Conservation (phyloP, 2,888 invertebrate species). For the Thysanoteuthis rhombus region DNA sequence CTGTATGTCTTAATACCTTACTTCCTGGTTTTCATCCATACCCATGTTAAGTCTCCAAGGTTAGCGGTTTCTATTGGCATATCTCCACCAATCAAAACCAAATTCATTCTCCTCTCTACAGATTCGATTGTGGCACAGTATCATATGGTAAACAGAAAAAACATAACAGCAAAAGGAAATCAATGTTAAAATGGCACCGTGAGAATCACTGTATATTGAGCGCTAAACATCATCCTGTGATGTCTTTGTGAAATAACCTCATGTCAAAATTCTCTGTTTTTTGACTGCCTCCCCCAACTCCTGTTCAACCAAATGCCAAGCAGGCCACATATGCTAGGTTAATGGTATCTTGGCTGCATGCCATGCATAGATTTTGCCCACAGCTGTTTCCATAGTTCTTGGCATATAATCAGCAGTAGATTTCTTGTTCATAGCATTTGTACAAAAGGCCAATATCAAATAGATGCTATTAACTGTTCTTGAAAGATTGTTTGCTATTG, state of each 20-base stretch:
- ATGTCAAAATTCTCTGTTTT: background rate
- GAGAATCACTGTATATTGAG: background rate
- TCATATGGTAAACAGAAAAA: background rate
- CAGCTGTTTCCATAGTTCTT: background rate
- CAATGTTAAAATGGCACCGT: background rate
- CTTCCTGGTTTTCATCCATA: background rate
- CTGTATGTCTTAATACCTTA: background rate
- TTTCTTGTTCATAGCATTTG: background rate
- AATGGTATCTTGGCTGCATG: background rate
- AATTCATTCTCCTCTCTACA: background rate
- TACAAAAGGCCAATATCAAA: background rate
- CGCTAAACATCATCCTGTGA: background rate
- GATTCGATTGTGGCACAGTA: background rate
- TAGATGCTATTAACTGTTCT: background rate
- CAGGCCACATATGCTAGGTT: background rate
- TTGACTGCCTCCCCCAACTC: background rate
- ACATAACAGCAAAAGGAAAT: background rate
- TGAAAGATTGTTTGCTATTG: background rate
- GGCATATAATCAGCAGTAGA: background rate
- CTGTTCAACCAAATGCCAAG: background rate
- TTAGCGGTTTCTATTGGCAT: background rate
- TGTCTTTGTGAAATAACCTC: background rate
- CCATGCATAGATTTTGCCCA: background rate
- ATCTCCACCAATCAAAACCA: background rate
- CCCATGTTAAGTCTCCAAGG: background rate